Evolutionary conservation across 2,797 vertebrate species (phyloP), one percentile per base, ranked within the genome.

Genomic region (Caiman crocodilus): DNA sequence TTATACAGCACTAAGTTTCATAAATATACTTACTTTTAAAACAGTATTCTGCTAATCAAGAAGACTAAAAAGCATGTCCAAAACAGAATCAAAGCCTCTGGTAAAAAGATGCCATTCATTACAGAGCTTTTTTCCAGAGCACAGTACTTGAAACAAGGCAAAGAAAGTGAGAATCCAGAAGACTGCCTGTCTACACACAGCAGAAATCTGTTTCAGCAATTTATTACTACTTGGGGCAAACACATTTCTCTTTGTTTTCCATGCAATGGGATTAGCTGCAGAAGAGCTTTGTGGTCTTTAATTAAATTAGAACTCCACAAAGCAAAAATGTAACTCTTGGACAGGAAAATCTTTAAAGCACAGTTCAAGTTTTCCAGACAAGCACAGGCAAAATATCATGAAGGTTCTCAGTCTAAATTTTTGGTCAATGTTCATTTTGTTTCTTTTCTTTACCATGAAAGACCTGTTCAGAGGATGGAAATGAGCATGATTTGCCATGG

Each of bases 221-320:
- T 76, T 88, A 84, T 88, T 79, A 83, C 74, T n/a, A 78, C 76
- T 28, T 71, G 63, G 71, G 57, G 75, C 79, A 83, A 84, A 73
- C 77, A 61, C 82, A 92, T 76, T 92, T 90, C 58, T 92, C 93
- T 95, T 92, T 90, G 84, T 94, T 93, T 93, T 81, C 67, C 83
- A 67, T 67, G 32, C 13, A 30, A 79, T 14, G 50, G 81, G 82
- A 95, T 92, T 79, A 95, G 79, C 81, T 57, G 64, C 60, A 76
- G 75, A 90, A 94, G 18, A 56, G 81, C 84, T 94, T 77, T 92
- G 92, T 80, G 87, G 64, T 79, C 84, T 81, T 91, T 90, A 92
- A 94, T 95, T 93, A 95, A 88, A 57, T 57, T 85, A 88, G 69
- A 86, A 90, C 61, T 64, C 69, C 74, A 85, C 77, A 87, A 74